Percentiles rank a stretch among this genome's conserved stretches.
These are phyloP conservation scores for Scaptomyza parva DNA, from an alignment of 2,888 invertebrate genomes.

Conservation along the genomic window DNA sequence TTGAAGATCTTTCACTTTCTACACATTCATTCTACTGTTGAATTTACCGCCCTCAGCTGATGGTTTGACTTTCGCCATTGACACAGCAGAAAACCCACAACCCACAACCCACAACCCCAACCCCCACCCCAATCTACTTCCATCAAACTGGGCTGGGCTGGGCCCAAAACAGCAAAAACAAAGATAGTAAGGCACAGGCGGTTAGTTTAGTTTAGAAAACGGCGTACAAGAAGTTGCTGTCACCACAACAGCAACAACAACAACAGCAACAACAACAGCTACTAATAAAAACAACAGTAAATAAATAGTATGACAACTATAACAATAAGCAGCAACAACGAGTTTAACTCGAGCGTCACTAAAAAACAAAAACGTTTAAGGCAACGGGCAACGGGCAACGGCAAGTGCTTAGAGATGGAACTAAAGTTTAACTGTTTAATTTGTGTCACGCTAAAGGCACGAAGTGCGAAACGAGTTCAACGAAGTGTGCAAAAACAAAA, in stretches of 20 bases:
- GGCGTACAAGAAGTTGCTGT: conserved; percentile 44
- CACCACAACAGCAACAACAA: conserved; percentile 25
- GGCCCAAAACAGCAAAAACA: conserved; percentile 4
- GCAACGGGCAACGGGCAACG: conserved; percentile 47
- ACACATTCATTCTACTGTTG: conserved; percentile 61
- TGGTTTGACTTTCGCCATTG: conserved; percentile 51
- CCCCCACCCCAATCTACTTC: not conserved
- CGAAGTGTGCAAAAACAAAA: not conserved
- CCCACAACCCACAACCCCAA: conserved; percentile 6
- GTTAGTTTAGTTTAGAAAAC: conserved; percentile 49
- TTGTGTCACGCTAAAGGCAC: not conserved
- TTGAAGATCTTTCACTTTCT: conserved; percentile 64
- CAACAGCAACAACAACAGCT: conserved; percentile 31
- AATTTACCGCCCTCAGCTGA: conserved; percentile 18
- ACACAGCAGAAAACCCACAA: not conserved
- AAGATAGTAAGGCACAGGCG: conserved; percentile 41
- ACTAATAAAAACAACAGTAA: conserved; percentile 24
- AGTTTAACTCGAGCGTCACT: conserved; percentile 67
- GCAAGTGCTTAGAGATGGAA: conserved; percentile 19
- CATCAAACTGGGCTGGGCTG: conserved; percentile 1
- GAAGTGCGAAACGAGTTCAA: not conserved
- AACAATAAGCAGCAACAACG: conserved; percentile 37
- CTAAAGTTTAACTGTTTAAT: not conserved
- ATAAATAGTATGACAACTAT: conserved; percentile 34
- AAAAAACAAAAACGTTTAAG: conserved; percentile 69